Base-by-base conservation (phyloP, 2,113 vertebrate genomes). In the Sturnus vulgaris region DNA sequence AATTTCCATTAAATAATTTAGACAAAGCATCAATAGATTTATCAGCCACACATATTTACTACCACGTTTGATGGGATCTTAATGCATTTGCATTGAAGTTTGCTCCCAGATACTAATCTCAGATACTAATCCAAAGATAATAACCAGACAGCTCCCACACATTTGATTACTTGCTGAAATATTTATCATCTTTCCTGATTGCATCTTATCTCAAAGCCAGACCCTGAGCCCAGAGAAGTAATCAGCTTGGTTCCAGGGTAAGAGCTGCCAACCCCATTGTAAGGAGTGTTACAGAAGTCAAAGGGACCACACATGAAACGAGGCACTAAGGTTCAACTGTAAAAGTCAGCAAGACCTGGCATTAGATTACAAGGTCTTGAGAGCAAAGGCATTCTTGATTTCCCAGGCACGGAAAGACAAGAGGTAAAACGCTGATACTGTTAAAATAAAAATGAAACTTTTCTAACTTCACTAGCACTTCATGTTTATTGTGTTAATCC, bases 261-360 rank as follows among this genome's bases (percentile, higher is more conserved):
- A 31, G 53, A 87, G 81, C 86, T 92, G 92, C 91, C 92, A 96
- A 33, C 39, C 17, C 60, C 86, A 9, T 37, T 44, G n/a, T 50
- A n/a, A 79, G 80, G 52, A 92, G 83, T 3, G 46, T 40, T 87
- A 52, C 3, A 60, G 52, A 84, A 95, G 69, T 90, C 87, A 86
- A 76, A 87, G 39, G 66, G 96, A 96, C 95, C 93, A 97, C 95
- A 87, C 95, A 78, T 83, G 95, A 85, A 90, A 90, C 0, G 1
- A 92, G 35, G 65, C 79, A 88, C 64, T 88, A 37, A 86, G 73
- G 64, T 76, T 90, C 33, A 1, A 59, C 82, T 78, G 46, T 71
- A 71, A 91, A 95, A 86, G 72, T 49, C 79, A 75, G 88, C 76
- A 78, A 90, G 84, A 86, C 69, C 60, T 95, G 95, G 92, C 86